Base-by-base conservation (phyloP, 2,113 vertebrate species). In the Ctenomys sociabilis region DNA sequence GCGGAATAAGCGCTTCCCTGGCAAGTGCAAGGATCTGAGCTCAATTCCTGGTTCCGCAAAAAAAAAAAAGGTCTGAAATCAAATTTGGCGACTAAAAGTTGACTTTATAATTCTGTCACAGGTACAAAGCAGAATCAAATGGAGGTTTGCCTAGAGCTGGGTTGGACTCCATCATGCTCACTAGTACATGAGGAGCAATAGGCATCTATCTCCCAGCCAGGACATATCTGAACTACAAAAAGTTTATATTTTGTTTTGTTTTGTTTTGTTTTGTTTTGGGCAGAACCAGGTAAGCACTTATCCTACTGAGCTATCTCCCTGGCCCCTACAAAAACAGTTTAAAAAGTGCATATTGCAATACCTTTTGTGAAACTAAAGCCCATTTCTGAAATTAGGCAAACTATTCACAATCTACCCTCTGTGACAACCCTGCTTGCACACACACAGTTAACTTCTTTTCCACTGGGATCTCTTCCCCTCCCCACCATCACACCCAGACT, bases 151-250 rank as follows among this genome's bases (percentile, higher is more conserved):
- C 21, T 32, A 28, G 6, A 1, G 22, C 2, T 52, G 5, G 19
- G 22, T 28, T 13, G 10, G 22, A 24, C 72, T 75, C 6, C 8
- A 21, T 30, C 30, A 43, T 3, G 19, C 73, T 37, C 16, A 21
- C 16, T 0, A 9, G 32, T 1, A 1, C 14, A 5, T 21, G n/a
- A 35, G 13, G n/a, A 30, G 3, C 12, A 32, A 28, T 70, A 73
- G 17, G n/a, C 35, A 61, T 49, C 35, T 12, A 43, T 61, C 30
- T 86, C 32, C 63, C 17, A 21, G 12, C 77, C 32, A 0, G 0
- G 7, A 19, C 40, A 68, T 3, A 30, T 45, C 54, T 59, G 30
- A 59, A 49, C 54, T 45, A 28, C 35, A 2, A 32, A 12, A 66
- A 78, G n/a, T n/a, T n/a, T n/a, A n/a, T n/a, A n/a, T n/a, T n/a